Percentiles rank a stretch among this genome's conserved stretches.
Conservation (phyloP, 2,888 invertebrate genomes). For the Sesia bembeciformis region DNA sequence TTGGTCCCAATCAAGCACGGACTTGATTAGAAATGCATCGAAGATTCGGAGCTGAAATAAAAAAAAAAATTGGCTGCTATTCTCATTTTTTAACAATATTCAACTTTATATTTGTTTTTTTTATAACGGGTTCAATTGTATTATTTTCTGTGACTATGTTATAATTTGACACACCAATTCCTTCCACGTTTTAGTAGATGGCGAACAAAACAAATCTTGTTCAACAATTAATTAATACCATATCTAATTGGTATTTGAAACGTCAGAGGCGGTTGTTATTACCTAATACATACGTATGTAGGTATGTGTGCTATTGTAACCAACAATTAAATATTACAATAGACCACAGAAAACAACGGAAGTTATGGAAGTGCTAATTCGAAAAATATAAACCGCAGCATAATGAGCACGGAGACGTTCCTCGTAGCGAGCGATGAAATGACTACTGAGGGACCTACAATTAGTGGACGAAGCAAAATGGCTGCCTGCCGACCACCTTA, state of each 20-base stretch:
- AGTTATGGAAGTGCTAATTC: constrained; percentile 67
- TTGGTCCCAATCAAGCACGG: constrained; percentile 64
- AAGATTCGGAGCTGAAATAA: constrained; percentile 25
- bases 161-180: too few relatives aligned
- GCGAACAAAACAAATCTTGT: too few relatives aligned
- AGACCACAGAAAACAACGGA: constrained; percentile 48
- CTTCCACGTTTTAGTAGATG: too few relatives aligned
- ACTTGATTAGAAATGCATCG: constrained; percentile 50
- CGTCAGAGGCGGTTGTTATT: not conserved
- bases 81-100: constrained; percentile 29
- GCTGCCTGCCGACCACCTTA: constrained; percentile 45
- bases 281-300: not conserved
- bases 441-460: constrained; percentile 54
- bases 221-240: too few relatives aligned
- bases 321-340: constrained; percentile 51
- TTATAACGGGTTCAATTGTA: too few relatives aligned
- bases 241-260: not conserved
- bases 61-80: constrained; percentile 30
- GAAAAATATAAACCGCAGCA: constrained; percentile 66
- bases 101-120: too few relatives aligned
- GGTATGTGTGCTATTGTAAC: constrained; percentile 20
- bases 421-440: constrained; percentile 56
- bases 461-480: constrained; percentile 67
- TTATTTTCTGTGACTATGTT: too few relatives aligned
- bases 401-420: constrained; percentile 59